Evolutionary conservation across 1,140 invertebrate genomes (phyloP).

Genomic region (Patella vulgata): DNA sequence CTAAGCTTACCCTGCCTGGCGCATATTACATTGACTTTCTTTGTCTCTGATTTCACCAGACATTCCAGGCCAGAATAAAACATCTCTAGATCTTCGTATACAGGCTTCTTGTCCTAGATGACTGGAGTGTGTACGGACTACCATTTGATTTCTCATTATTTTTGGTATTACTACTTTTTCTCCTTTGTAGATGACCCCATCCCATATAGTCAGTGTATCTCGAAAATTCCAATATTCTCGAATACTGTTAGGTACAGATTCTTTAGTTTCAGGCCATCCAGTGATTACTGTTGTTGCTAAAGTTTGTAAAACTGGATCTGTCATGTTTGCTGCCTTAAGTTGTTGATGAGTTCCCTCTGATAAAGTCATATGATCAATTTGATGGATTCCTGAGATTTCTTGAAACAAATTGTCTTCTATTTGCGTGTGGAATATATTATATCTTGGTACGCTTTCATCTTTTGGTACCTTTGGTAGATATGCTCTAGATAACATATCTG

Average conservation of each 20-base stretch:
- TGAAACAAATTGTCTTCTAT: neutral
- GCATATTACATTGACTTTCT: conserved; percentile 25
- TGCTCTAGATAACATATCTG: conserved; percentile 10
- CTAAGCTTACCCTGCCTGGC: no score
- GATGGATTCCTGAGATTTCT: conserved; percentile 8
- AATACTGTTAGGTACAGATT: neutral
- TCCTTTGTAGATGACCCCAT: conserved; percentile 38
- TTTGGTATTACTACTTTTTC: conserved; percentile 30
- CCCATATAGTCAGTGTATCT: conserved; percentile 37
- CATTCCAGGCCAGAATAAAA: conserved; percentile 41
- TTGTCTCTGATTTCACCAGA: conserved; percentile 26
- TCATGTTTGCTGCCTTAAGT: neutral
- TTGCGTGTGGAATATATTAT: neutral
- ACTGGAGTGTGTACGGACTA: conserved; percentile 19
- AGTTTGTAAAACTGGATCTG: conserved; percentile 4
- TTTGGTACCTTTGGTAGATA: neutral
- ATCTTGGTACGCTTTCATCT: neutral
- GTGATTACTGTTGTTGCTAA: neutral
- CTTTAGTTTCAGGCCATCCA: conserved; percentile 20
- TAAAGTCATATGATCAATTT: conserved; percentile 7
- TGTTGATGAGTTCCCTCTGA: neutral
- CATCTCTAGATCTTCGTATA: conserved; percentile 27
- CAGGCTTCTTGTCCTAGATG: conserved; percentile 37
- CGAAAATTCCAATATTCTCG: conserved; percentile 25
- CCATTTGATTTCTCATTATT: conserved; percentile 22